phyloP scores from a whole-genome alignment of 2,797 vertebrate species.

The Scolopax rusticola region DNA sequence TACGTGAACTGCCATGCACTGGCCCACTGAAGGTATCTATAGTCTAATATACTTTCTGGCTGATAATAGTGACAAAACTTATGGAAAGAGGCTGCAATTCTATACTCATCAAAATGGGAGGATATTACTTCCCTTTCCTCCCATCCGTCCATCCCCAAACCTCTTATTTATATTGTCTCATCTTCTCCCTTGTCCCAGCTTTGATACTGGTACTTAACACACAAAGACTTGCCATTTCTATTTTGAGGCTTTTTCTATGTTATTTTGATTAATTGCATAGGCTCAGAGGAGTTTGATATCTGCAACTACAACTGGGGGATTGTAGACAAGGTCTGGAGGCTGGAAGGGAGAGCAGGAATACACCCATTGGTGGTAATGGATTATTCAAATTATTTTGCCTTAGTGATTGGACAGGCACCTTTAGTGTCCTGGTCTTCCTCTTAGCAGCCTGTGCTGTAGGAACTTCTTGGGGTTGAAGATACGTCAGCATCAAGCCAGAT shows the following conservation, averaged over 20 bases:
- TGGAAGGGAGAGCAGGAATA: not conserved
- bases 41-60: not conserved
- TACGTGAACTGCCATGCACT: not conserved
- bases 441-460: not conserved
- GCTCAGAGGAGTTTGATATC: not conserved
- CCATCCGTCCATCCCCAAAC: not conserved
- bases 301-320: not conserved
- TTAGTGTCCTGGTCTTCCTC: not conserved
- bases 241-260: not conserved
- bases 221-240: not conserved
- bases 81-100: not conserved
- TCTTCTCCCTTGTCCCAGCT: not conserved
- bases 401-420: not conserved
- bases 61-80: not conserved
- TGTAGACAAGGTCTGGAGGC: not conserved
- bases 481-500: accelerated
- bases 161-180: not conserved
- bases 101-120: not conserved
- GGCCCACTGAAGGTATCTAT: not conserved
- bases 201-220: not conserved
- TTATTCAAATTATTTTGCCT: not conserved
- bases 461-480: not conserved
- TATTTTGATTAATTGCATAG: not conserved
- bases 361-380: not conserved
- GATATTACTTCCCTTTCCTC: not conserved